Conservation (phyloP, 1,140 invertebrate genomes). For the Ganaspis sp. region DNA sequence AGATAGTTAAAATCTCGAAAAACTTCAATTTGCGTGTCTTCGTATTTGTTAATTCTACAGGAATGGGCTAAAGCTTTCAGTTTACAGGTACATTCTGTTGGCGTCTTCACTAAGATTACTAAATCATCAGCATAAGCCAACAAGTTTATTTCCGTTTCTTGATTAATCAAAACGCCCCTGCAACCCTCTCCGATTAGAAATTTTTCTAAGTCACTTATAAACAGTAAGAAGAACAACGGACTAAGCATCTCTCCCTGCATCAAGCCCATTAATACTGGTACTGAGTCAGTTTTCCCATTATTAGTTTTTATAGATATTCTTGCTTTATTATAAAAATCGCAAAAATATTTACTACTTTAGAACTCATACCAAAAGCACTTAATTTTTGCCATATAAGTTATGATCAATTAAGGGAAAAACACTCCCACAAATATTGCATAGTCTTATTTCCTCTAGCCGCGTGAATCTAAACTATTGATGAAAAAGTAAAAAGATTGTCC, state of each 20-base stretch:
- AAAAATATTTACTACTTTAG: not conserved
- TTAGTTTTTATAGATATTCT: slow-evolving; percentile 18
- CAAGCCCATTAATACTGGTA: slow-evolving; percentile 32
- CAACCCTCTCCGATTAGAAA: slow-evolving; percentile 42
- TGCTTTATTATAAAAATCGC: slow-evolving; percentile 13
- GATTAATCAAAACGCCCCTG: slow-evolving; percentile 32
- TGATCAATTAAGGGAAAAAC: slow-evolving; percentile 37
- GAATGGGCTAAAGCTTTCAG: no score
- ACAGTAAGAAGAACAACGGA: slow-evolving; percentile 46
- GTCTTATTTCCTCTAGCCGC: not conserved
- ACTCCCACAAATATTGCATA: slow-evolving; percentile 37
- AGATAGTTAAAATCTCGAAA: no score
- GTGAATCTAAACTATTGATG: slow-evolving; percentile 40
- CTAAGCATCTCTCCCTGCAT: slow-evolving; percentile 47
- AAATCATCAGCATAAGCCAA: no score
- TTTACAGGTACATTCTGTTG: no score
- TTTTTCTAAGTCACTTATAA: slow-evolving; percentile 44
- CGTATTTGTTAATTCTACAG: no score
- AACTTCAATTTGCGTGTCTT: no score
- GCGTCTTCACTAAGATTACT: no score
- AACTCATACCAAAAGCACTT: not conserved
- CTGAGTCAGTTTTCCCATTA: not conserved
- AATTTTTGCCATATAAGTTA: slow-evolving; percentile 24
- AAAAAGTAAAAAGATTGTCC: slow-evolving; percentile 52
- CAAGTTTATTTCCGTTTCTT: slow-evolving; percentile 36